Evolutionary conservation across 2,113 vertebrate species (phyloP), one percentile per base, ranked within the genome.

Genomic region (Perca flavescens): DNA sequence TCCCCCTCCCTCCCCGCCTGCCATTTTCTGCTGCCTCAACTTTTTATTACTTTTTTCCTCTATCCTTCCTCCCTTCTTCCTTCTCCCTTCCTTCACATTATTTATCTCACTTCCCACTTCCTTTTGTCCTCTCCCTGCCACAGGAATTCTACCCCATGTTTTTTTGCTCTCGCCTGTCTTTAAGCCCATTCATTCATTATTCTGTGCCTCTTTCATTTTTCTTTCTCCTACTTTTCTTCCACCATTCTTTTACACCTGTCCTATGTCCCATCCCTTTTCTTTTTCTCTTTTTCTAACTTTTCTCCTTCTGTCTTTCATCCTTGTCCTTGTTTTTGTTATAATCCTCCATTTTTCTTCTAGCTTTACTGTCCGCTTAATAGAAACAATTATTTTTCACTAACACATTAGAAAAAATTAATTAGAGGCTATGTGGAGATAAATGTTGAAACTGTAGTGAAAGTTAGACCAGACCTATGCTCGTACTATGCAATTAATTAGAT

Each of bases 11-110:
- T 22, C 16, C 57, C 25, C 47, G 16, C 31, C 62, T 56, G 25
- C 46, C 13, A 21, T 60, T 85, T 92, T 84, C 77, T 86, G 81
- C 89, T 84, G 67, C 56, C 79, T 90, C 83, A 83, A 85, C 76
- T 86, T 85, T 85, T 85, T 80, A 52, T 78, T 43, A 72, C 77
- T 6, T 70, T 87, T 68, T 72, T 4, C 50, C 21, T 68, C 50
- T 14, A 14, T 77, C 40, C 67, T 56, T 67, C 50, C n/a, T 49
- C 53, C 22, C 36, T 34, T 61, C 57, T 52, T 46, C 52, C 68
- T 16, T 61, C 17, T 74, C 34, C 53, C 31, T 76, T 68, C 49
- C 31, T 64, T 40, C 21, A 22, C 31, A 11, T 9, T 3, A 28
- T 53, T 47, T 71, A 15, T 76, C 53, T 61, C 19, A 6, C 67